These are phyloP conservation scores for Eidolon dupreanum DNA, from an alignment of 2,797 vertebrate genomes.

Conservation along the genomic window DNA sequence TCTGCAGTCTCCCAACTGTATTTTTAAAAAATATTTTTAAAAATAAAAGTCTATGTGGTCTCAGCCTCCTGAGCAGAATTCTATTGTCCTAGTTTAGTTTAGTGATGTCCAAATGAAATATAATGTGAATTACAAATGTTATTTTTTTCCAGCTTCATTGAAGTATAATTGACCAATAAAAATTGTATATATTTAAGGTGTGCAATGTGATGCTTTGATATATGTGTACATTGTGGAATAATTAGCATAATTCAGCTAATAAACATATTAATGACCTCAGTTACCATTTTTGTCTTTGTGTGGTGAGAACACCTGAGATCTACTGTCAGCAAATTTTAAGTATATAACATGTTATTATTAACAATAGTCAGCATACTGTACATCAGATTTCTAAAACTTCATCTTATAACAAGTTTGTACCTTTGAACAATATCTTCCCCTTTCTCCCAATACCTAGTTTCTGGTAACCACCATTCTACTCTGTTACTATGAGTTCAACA, in stretches of 20 bases:
- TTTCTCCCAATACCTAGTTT: not conserved
- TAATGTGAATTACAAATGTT: not conserved
- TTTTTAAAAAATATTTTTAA: too few species aligned
- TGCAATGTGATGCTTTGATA: not conserved
- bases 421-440: not conserved
- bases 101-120: not conserved
- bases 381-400: not conserved
- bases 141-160: not conserved
- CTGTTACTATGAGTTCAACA: not conserved
- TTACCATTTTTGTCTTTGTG: not conserved
- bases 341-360: not conserved
- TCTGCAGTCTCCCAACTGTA: not conserved
- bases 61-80: not conserved
- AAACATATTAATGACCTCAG: not conserved
- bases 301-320: not conserved
- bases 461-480: not conserved
- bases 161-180: not conserved
- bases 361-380: not conserved
- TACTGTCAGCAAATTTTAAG: not conserved
- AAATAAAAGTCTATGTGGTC: not conserved
- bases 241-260: not conserved
- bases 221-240: not conserved
- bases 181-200: not conserved
- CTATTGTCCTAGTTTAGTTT: not conserved
- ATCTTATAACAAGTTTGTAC: not conserved